A percentile compares a stretch with the other conserved stretches of the same genome.
These are phyloP conservation scores for Steinernema hermaphroditum DNA, from an alignment of 2,888 invertebrate species.

Conservation along the genomic window DNA sequence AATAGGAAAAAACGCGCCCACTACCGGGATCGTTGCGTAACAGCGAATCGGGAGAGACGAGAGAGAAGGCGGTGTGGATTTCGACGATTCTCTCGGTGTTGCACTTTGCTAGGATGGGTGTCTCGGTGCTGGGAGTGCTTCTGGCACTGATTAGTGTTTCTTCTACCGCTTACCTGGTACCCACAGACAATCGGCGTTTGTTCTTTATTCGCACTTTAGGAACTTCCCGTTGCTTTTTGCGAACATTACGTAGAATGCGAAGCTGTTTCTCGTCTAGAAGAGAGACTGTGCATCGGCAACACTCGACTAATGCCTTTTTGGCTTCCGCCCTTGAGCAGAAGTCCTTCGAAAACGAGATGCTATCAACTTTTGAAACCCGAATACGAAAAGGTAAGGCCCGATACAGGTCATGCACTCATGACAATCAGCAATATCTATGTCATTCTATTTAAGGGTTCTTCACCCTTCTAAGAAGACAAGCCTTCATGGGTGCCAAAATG, in stretches of 20 bases:
- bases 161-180: not conserved
- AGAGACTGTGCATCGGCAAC: slow-evolving; percentile 33
- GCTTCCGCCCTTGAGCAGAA: slow-evolving; percentile 21
- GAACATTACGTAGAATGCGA: slow-evolving; percentile 31
- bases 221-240: slow-evolving; percentile 20
- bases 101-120: slow-evolving; percentile 18
- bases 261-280: slow-evolving; percentile 31
- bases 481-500: no score
- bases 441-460: no score
- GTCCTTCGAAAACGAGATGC: slow-evolving; percentile 9
- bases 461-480: no score
- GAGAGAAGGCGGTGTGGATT: slow-evolving; percentile 24
- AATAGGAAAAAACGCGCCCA: slow-evolving; percentile 15
- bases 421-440: no score
- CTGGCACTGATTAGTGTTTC: not conserved
- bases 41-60: not conserved
- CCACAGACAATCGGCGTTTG: not conserved
- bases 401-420: no score
- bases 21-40: slow-evolving; percentile 13
- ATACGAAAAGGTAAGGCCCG: slow-evolving; percentile 27
- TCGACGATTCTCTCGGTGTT: slow-evolving; percentile 9
- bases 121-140: not conserved
- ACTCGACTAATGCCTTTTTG: slow-evolving; percentile 33
- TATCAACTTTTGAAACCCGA: slow-evolving; percentile 31
- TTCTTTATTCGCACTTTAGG: not conserved